Evolutionary conservation across 2,113 vertebrate genomes (phyloP), one percentile per base, ranked within the genome.

Genomic region (Albula glossodonta): DNA sequence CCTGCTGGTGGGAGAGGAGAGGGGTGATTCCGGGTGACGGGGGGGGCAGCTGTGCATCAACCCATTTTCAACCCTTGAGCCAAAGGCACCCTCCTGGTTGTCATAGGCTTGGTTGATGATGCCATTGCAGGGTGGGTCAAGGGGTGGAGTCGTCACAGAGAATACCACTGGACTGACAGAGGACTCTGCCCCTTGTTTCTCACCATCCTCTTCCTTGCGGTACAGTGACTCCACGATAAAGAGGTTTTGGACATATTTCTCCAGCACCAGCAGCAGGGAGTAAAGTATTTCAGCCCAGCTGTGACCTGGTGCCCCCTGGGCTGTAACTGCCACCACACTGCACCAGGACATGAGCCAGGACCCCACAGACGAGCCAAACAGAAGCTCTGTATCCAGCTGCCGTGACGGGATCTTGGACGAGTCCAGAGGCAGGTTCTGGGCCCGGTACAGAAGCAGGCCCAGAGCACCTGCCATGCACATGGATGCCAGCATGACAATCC

Each of bases 271-370:
- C 17, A 99, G 94, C 19, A 98, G 0, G 0, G 98, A 97, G 89
- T 97, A 98, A 78, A 96, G 89, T 15, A 98, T 90, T 89, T 96
- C 98, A 74, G 96, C 97, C 98, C 98, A 99, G 0, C 96, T 94
- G 85, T 97, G 96, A 0, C 89, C 81, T 0, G 96, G 96, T 7
- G 89, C 93, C 49, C 91, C 92, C 8, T 87, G 83, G 0, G 96
- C 94, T 9, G 94, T 96, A 12, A 96, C 93, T 11, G 98, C 97
- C 0, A 99, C 91, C 66, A 99, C 93, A 0, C 97, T 99, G 88
- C 98, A 98, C 98, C 98, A 99, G 31, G 97, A 98, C 84, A 99
- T 96, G 19, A 99, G 93, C 98, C 98, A 99, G 84, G 98, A 97
- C 49, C 97, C 98, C 0, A 97, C 94, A 0, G 98, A 97, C 0